phyloP scores from a whole-genome alignment of 2,888 invertebrate species.

The Fragum fragum region DNA sequence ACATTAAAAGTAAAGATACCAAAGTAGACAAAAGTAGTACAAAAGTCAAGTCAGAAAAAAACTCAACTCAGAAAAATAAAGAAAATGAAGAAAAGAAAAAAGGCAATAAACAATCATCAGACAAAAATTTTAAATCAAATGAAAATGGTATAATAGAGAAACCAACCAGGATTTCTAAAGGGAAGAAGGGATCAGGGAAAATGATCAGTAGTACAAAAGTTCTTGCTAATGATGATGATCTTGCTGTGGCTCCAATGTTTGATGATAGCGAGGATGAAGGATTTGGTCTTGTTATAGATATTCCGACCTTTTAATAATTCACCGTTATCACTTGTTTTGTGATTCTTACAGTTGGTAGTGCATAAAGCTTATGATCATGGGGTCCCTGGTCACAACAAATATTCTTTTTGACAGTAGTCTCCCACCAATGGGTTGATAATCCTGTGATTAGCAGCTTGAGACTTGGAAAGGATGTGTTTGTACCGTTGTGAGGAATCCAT shows the following conservation, averaged over 20 bases:
- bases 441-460: no score
- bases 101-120: constrained; percentile 46
- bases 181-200: constrained; percentile 45
- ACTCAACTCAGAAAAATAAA: constrained; percentile 27
- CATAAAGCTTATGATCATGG: no score
- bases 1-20: constrained; percentile 21
- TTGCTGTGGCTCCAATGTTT: constrained; percentile 78
- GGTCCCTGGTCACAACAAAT: no score
- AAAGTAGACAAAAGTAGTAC: constrained; percentile 8
- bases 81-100: constrained; percentile 52
- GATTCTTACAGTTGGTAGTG: no score
- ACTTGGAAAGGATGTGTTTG: no score
- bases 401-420: no score
- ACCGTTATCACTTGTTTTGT: no score
- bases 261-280: constrained; percentile 78
- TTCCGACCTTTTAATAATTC: constrained; percentile 71
- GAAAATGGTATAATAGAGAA: constrained; percentile 32
- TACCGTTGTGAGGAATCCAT: no score
- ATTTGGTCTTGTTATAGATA: constrained; percentile 79
- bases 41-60: constrained; percentile 22
- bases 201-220: constrained; percentile 37
- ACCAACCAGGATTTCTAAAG: constrained; percentile 34
- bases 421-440: no score
- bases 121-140: constrained; percentile 43
- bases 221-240: constrained; percentile 53